Conservation (phyloP, 2,888 invertebrate genomes). For the Drosophila neotestacea region DNA sequence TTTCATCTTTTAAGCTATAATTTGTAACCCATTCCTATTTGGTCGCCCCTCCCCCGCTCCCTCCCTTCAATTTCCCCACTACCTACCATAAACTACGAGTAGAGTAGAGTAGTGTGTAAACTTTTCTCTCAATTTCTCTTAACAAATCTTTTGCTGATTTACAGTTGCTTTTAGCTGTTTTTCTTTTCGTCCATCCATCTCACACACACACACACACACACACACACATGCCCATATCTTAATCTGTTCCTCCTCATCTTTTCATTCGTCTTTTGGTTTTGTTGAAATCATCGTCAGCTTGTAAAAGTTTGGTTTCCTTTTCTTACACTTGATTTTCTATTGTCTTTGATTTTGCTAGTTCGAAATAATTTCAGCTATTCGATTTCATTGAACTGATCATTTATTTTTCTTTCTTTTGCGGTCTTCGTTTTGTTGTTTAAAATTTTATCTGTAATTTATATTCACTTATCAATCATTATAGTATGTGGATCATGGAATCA, state of each 20-base stretch:
- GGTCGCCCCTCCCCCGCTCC: not conserved
- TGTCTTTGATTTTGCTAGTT: not conserved
- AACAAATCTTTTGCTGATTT: slow-evolving; percentile 38
- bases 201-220: not conserved
- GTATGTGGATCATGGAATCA: not conserved
- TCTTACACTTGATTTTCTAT: not conserved
- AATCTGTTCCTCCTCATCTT: not conserved
- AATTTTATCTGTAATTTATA: not conserved
- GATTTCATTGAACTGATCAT: not conserved
- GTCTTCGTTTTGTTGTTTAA: not conserved
- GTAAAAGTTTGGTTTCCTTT: slow-evolving; percentile 4
- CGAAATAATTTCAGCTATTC: slow-evolving; percentile 1
- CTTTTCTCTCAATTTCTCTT: slow-evolving; percentile 44
- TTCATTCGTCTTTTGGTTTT: not conserved
- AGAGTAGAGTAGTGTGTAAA: slow-evolving; percentile 31
- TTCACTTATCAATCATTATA: not conserved
- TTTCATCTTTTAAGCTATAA: slow-evolving; percentile 36
- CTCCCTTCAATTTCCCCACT: not conserved
- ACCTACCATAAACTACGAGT: slow-evolving; percentile 1
- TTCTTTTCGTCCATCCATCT: slow-evolving; percentile 6
- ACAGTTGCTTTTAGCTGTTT: slow-evolving; percentile 35
- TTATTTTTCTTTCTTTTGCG: not conserved
- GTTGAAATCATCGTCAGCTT: slow-evolving; percentile 3
- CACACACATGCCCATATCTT: not conserved
- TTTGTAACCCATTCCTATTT: slow-evolving; percentile 15